Evolutionary conservation across 1,140 invertebrate species (phyloP).

Genomic region (Triops cancriformis): DNA sequence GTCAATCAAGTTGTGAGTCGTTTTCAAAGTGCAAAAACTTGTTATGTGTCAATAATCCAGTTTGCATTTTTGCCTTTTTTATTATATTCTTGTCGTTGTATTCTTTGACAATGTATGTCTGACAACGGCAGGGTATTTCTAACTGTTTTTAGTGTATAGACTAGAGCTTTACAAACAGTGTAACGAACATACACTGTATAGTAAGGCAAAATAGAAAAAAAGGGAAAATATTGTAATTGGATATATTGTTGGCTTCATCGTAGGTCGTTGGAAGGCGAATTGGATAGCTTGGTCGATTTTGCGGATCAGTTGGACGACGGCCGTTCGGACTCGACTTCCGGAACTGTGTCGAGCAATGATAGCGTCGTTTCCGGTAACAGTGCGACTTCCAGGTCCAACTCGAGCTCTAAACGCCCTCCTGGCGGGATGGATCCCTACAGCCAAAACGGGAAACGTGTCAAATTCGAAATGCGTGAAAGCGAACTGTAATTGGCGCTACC

Average conservation of each 20-base stretch:
- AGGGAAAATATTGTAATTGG: background rate
- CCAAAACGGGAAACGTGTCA: background rate
- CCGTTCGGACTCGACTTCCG: background rate
- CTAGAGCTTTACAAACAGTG: too few species aligned
- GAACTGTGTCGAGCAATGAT: background rate
- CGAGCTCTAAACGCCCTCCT: background rate
- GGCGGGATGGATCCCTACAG: background rate
- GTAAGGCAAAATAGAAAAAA: too few species aligned
- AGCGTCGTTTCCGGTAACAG: background rate
- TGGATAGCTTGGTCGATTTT: background rate
- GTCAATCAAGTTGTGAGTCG: too few species aligned
- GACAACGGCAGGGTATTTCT: too few species aligned
- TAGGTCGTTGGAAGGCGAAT: background rate
- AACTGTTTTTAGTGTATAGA: too few species aligned
- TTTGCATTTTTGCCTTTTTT: too few species aligned
- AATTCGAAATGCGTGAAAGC: slow-evolving; percentile 6
- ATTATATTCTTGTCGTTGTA: too few species aligned
- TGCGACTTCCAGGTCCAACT: background rate
- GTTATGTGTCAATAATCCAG: too few species aligned
- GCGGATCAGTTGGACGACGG: background rate
- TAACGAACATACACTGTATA: too few species aligned
- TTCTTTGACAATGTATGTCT: too few species aligned
- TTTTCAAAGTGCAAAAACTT: too few species aligned
- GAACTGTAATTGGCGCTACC: background rate
- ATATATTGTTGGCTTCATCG: background rate